A percentile compares a stretch with the other conserved stretches of the same genome.
phyloP scores from a whole-genome alignment of 1,140 invertebrate species.

The Papilio glaucus region DNA sequence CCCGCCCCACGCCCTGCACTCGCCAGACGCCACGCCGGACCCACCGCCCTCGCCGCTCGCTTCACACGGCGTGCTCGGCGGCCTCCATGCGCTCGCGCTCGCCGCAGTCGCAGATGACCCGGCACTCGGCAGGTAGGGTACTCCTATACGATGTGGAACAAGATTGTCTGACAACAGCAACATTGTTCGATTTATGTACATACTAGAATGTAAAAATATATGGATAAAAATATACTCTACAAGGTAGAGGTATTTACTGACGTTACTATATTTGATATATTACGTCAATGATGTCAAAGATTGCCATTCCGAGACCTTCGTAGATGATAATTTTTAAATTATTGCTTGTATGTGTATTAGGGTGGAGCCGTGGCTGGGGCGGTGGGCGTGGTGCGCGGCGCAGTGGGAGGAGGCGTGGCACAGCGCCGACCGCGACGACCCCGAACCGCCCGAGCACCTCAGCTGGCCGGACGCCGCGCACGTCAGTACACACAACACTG shows the following conservation, averaged over 20 bases:
- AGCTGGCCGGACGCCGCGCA: constrained; percentile 70
- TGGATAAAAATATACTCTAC: no score
- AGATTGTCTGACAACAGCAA: no score
- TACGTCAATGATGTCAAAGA: no score
- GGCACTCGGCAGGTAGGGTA: constrained; percentile 57
- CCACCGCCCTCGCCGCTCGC: constrained; percentile 44
- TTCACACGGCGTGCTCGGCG: constrained; percentile 44
- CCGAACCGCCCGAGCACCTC: constrained; percentile 75
- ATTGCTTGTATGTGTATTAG: no score
- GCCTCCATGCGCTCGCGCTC: constrained; percentile 45
- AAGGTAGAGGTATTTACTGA: no score
- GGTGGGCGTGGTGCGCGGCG: constrained; percentile 47
- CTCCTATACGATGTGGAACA: no score
- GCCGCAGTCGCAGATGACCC: constrained; percentile 56
- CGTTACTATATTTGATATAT: no score
- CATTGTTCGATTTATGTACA: no score
- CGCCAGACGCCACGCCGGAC: constrained; percentile 41
- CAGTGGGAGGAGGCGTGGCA: constrained; percentile 40
- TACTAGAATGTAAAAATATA: no score
- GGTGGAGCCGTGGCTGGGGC: constrained; percentile 45
- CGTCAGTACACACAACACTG: constrained; percentile 43
- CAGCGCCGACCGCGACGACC: constrained; percentile 55
- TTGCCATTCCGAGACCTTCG: no score
- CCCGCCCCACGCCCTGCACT: constrained; percentile 43
- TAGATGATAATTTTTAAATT: no score